A percentile compares a stretch with the other conserved stretches of the same genome.
These are phyloP conservation scores for Rhagologus leucostigma DNA, from an alignment of 2,113 vertebrate species.

Conservation along the genomic window DNA sequence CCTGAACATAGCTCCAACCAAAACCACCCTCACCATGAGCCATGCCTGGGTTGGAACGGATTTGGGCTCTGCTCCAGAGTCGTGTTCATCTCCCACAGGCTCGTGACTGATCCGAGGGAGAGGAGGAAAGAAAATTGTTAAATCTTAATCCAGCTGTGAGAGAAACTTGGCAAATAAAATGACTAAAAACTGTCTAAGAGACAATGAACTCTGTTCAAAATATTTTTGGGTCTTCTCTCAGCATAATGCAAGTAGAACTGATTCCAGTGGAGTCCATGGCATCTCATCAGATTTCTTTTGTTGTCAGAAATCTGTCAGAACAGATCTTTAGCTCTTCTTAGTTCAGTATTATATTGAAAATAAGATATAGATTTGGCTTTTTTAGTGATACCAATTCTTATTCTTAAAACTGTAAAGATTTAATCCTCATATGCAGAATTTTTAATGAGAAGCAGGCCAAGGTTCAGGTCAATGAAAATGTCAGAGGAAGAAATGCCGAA, in stretches of 20 bases:
- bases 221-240: background rate
- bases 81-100: background rate
- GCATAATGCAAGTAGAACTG: background rate
- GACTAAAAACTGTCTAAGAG: background rate
- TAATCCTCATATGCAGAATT: background rate
- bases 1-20: background rate
- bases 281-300: background rate
- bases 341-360: background rate
- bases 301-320: background rate
- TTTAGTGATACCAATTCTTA: background rate
- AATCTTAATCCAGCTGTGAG: background rate
- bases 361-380: background rate
- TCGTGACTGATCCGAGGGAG: background rate
- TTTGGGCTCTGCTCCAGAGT: background rate
- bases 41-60: background rate
- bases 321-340: background rate
- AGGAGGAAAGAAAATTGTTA: background rate
- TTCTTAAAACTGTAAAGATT: background rate
- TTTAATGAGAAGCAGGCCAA: background rate
- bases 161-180: background rate
- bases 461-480: background rate
- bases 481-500: background rate
- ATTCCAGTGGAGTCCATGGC: background rate
- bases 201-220: background rate
- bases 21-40: background rate